Percentiles rank a stretch among this genome's conserved stretches.
These are phyloP conservation scores for Lapara coniferarum DNA, from an alignment of 2,888 invertebrate genomes.

Conservation along the genomic window DNA sequence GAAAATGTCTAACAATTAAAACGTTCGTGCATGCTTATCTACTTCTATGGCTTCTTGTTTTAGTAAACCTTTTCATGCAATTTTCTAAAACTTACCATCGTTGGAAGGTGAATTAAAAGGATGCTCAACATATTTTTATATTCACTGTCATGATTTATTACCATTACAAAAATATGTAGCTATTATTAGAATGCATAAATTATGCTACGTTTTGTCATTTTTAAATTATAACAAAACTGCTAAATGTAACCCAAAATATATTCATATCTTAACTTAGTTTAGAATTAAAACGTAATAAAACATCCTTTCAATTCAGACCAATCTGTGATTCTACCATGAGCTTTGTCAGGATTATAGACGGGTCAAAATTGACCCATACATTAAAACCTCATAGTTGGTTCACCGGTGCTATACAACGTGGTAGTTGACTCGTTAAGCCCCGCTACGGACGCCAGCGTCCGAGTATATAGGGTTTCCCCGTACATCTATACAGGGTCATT, in stretches of 20 bases:
- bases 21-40: slow-evolving; percentile 67
- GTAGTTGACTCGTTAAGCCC: no score
- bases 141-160: not conserved
- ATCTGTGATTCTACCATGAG: not conserved
- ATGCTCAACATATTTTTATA: slow-evolving; percentile 29
- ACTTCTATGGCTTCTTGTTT: slow-evolving; percentile 75
- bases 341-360: not conserved
- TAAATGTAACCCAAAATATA: no score
- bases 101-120: slow-evolving; percentile 47
- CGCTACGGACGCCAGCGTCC: no score
- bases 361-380: not conserved
- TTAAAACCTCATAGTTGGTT: not conserved
- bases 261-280: not conserved
- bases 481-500: no score
- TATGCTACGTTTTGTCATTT: no score
- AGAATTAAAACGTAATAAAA: not conserved
- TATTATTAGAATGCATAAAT: not conserved
- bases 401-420: not conserved
- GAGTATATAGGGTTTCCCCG: no score
- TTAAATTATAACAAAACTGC: no score
- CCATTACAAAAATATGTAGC: not conserved
- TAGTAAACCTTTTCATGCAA: slow-evolving; percentile 51
- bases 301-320: slow-evolving; percentile 2
- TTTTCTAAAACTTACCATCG: slow-evolving; percentile 51
- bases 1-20: slow-evolving; percentile 81